Conservation (phyloP, 2,797 vertebrate genomes). For the Phataginus tricuspis region DNA sequence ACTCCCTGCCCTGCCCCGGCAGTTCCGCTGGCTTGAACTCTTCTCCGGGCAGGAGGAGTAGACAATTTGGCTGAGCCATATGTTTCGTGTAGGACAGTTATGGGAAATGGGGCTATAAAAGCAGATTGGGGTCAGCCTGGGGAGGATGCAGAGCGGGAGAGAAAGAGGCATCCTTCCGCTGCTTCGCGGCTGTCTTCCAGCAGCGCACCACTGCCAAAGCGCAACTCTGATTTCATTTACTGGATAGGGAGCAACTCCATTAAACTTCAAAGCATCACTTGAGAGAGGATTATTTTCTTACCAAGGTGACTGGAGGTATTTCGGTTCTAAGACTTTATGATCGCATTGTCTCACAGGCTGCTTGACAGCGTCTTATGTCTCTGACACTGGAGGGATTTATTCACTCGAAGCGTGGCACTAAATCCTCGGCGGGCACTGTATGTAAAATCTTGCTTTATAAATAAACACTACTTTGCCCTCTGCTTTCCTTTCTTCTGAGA, state of each 20-base stretch:
- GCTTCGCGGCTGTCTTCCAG: neutral
- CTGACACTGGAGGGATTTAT: slow-evolving; percentile 80
- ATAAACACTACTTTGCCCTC: slow-evolving; percentile 69
- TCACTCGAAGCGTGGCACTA: slow-evolving; percentile 63
- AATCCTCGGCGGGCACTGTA: slow-evolving; percentile 71
- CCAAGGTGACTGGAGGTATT: slow-evolving; percentile 82
- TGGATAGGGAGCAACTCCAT: slow-evolving; percentile 73
- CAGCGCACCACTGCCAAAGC: neutral
- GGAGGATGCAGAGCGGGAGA: neutral
- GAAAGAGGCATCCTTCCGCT: neutral
- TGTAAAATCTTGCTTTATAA: slow-evolving; percentile 78
- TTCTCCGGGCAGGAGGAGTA: neutral
- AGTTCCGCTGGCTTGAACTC: neutral
- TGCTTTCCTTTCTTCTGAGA: slow-evolving; percentile 59
- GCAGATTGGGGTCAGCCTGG: slow-evolving; percentile 59
- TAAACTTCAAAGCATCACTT: slow-evolving; percentile 82
- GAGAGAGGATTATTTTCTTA: slow-evolving; percentile 83
- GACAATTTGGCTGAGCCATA: neutral
- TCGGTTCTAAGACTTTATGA: slow-evolving; percentile 80
- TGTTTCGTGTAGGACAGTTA: neutral
- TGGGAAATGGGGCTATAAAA: slow-evolving; percentile 43
- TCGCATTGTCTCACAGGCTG: slow-evolving; percentile 82
- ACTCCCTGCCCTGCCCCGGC: rapidly evolving
- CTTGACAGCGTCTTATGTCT: slow-evolving; percentile 81
- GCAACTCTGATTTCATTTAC: slow-evolving; percentile 62